Conservation (phyloP, 2,888 invertebrate genomes). For the Diadegma fenestrale region DNA sequence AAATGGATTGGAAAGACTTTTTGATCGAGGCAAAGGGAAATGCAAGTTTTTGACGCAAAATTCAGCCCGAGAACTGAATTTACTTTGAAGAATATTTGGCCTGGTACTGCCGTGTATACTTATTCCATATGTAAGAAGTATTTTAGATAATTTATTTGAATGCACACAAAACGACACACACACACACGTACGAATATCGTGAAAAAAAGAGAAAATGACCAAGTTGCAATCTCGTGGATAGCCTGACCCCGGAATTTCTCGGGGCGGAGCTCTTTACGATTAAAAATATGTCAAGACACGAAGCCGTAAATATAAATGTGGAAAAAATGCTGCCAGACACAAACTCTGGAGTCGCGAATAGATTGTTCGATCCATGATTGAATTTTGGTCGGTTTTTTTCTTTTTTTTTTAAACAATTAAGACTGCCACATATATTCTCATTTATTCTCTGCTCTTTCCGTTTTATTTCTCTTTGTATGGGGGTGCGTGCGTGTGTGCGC, state of each 20-base stretch:
- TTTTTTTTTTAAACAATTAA: constrained; percentile 61
- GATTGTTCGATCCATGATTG: background rate
- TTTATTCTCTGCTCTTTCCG: constrained; percentile 46
- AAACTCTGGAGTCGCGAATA: background rate
- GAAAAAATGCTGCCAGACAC: background rate
- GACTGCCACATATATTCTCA: constrained; percentile 3
- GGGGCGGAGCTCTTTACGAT: constrained; percentile 6
- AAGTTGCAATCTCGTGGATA: constrained; percentile 45
- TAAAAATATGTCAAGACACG: constrained; percentile 10
- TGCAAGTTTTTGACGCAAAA: background rate
- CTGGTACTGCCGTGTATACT: background rate
- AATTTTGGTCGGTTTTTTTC: constrained; percentile 70
- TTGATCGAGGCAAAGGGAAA: background rate
- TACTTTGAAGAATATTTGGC: background rate
- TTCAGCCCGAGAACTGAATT: background rate
- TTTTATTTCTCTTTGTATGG: constrained; percentile 46
- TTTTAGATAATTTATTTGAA: constrained; percentile 8
- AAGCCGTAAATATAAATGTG: background rate
- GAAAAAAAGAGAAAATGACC: constrained; percentile 17
- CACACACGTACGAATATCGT: background rate
- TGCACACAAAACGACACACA: background rate
- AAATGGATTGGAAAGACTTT: background rate
- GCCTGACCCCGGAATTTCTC: constrained; percentile 46
- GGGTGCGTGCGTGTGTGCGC: constrained; percentile 66
- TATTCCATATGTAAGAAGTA: background rate